These are phyloP conservation scores for Palythoa grandis DNA, from an alignment of 92 coral and sea anemone genomes.

Conservation along the genomic window DNA sequence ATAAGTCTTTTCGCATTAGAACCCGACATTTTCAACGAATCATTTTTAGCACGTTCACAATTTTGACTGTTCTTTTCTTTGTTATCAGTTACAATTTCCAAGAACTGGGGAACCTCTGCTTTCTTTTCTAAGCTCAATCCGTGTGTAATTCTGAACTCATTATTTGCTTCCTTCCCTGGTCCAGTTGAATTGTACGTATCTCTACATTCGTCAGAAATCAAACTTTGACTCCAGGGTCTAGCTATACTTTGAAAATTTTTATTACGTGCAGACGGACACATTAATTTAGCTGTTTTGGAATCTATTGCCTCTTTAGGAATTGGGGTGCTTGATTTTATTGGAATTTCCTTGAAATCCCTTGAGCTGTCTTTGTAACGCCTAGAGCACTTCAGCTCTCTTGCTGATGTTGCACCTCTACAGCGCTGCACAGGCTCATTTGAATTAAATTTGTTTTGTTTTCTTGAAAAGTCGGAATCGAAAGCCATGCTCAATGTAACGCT, in stretches of 20 bases:
- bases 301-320: slow-evolving; percentile 5
- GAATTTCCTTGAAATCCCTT: slow-evolving; percentile 16
- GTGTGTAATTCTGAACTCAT: not conserved
- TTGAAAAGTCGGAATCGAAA: slow-evolving; percentile 64
- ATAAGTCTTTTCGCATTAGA: not conserved
- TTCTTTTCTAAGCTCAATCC: not conserved
- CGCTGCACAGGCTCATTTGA: not conserved
- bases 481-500: slow-evolving; percentile 82
- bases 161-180: not conserved
- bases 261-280: not conserved
- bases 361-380: not conserved
- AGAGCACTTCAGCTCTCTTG: not conserved
- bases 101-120: not conserved
- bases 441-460: slow-evolving; percentile 4
- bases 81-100: not conserved
- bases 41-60: not conserved
- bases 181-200: not conserved
- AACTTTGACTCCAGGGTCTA: not conserved
- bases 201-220: not conserved
- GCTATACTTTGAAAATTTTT: not conserved
- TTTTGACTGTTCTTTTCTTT: not conserved
- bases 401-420: not conserved
- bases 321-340: slow-evolving; percentile 22
- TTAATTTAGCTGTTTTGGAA: not conserved
- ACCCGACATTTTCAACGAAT: not conserved